Percentiles rank a stretch among this genome's conserved stretches.
These are phyloP conservation scores for Alexandromys fortis DNA, from an alignment of 2,113 vertebrate genomes.

Conservation along the genomic window DNA sequence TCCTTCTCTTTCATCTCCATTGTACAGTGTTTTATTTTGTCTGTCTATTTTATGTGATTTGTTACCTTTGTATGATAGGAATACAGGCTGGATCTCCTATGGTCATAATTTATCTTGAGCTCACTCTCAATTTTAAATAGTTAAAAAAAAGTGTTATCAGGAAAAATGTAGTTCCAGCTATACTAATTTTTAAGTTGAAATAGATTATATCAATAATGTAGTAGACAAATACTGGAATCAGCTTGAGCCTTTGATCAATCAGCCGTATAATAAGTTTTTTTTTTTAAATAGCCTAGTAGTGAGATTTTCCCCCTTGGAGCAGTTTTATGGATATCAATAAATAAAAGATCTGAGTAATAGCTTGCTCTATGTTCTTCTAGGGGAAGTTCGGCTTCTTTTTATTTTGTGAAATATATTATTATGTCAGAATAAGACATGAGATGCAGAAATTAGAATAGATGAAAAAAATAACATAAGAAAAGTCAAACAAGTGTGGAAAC, in stretches of 20 bases:
- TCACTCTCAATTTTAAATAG: background rate
- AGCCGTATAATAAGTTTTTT: background rate
- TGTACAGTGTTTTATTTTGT: background rate
- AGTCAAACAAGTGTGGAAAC: background rate
- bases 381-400: background rate
- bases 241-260: background rate
- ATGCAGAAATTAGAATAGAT: background rate
- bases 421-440: background rate
- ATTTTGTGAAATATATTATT: background rate
- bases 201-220: background rate
- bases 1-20: too few relatives aligned
- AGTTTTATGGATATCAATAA: background rate
- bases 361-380: background rate
- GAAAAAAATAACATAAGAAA: background rate
- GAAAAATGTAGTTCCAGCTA: background rate
- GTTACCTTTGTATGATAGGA: background rate
- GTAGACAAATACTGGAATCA: background rate
- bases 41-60: background rate
- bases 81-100: background rate
- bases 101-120: conserved; percentile 7
- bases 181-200: background rate
- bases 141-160: background rate
- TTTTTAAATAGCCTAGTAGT: background rate
- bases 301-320: background rate
- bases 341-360: background rate